phyloP scores from a whole-genome alignment of 2,113 vertebrate species.

The Zapus hudsonius region DNA sequence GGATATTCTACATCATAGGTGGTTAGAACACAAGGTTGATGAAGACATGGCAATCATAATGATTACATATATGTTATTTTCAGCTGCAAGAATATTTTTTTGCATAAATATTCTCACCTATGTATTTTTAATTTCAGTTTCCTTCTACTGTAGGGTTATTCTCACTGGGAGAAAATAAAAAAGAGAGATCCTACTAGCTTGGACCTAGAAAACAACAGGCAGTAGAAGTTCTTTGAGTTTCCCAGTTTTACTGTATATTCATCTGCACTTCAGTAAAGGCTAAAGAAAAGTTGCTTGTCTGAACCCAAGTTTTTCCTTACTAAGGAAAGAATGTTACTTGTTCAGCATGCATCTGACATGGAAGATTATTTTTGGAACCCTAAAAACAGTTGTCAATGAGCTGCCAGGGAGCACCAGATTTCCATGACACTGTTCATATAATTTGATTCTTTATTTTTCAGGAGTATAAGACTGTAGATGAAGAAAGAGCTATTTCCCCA shows the following conservation, averaged over 20 bases:
- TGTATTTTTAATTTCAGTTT: not conserved
- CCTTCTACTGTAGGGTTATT: conserved; percentile 28
- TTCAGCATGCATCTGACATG: not conserved
- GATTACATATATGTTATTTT: conserved; percentile 1
- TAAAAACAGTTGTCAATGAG: not conserved
- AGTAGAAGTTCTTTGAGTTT: not conserved
- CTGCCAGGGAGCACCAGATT: not conserved
- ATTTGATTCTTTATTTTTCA: not conserved
- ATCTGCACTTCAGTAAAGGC: not conserved
- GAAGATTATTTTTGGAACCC: not conserved
- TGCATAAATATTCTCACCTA: not conserved
- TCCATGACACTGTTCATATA: not conserved
- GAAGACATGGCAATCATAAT: conserved; percentile 11
- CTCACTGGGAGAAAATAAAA: not conserved
- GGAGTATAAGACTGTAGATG: not conserved
- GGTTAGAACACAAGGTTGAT: not conserved
- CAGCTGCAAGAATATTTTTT: conserved; percentile 4
- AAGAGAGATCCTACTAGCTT: not conserved
- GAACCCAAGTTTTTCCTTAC: not conserved
- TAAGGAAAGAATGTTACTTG: not conserved
- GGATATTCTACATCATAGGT: not conserved
- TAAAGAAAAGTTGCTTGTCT: not conserved
- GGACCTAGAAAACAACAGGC: not conserved
- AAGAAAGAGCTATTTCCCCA: not conserved
- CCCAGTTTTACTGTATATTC: not conserved